These are phyloP conservation scores for Cinclus cinclus DNA, from an alignment of 2,113 vertebrate genomes.

Conservation along the genomic window DNA sequence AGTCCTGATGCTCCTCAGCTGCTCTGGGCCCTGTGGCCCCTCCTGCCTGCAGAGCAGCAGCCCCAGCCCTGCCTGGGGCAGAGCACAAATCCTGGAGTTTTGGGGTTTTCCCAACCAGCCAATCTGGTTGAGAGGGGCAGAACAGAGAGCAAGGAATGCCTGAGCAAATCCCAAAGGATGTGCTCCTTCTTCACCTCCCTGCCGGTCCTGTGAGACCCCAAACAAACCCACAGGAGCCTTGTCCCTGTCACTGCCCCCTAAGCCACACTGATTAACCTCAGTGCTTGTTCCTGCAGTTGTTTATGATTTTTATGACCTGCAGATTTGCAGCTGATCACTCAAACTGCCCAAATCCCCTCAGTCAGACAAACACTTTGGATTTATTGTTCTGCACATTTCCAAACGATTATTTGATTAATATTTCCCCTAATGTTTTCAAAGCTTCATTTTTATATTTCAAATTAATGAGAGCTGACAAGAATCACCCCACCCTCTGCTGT, in stretches of 20 bases:
- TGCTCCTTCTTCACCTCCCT: not conserved
- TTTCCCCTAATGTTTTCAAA: not conserved
- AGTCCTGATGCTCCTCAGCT: not conserved
- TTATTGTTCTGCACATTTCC: not conserved
- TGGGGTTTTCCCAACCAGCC: not conserved
- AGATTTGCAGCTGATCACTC: not conserved
- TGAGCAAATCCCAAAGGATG: not conserved
- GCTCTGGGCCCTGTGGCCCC: not conserved
- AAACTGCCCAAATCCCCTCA: not conserved
- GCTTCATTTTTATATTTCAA: not conserved
- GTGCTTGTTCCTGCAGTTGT: not conserved
- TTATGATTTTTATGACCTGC: not conserved
- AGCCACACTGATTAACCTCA: not conserved
- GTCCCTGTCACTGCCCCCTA: not conserved
- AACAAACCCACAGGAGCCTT: rapidly evolving
- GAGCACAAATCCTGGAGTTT: rapidly evolving
- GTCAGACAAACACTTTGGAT: not conserved
- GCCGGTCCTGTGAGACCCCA: not conserved
- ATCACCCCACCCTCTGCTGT: not conserved
- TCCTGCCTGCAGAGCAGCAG: not conserved
- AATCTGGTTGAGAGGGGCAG: not conserved
- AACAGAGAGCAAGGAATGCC: not conserved
- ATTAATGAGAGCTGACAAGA: not conserved
- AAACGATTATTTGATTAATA: slow-evolving; percentile 6
- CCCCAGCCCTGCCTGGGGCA: not conserved